phyloP scores from a whole-genome alignment of 2,113 vertebrate species.

The Oryzias celebensis region DNA sequence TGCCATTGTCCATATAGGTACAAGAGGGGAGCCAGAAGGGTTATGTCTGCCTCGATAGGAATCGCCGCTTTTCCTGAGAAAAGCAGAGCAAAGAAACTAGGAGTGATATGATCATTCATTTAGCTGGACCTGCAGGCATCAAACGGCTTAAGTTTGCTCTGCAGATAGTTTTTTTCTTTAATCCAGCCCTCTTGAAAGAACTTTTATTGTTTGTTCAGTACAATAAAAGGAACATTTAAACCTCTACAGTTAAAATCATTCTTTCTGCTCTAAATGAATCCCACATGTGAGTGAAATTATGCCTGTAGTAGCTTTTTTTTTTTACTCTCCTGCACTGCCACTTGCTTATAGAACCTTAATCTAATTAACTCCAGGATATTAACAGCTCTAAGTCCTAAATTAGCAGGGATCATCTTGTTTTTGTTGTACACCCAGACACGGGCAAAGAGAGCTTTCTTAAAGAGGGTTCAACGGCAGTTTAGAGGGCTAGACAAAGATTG shows the following conservation, averaged over 20 bases:
- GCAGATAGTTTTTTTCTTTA: not conserved
- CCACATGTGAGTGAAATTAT: slow-evolving; percentile 11
- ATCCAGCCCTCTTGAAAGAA: not conserved
- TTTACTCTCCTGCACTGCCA: slow-evolving; percentile 20
- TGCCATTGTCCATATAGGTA: slow-evolving; percentile 31
- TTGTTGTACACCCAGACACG: slow-evolving; percentile 18
- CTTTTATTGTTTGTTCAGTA: no score
- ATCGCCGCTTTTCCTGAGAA: slow-evolving; percentile 46
- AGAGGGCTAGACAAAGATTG: not conserved
- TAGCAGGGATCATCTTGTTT: slow-evolving; percentile 63
- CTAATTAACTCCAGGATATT: slow-evolving; percentile 69
- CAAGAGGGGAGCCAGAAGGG: slow-evolving; percentile 22
- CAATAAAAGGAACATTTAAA: no score
- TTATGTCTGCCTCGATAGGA: slow-evolving; percentile 31
- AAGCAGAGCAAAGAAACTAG: slow-evolving; percentile 16
- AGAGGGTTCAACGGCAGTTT: slow-evolving; percentile 1
- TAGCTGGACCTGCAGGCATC: slow-evolving; percentile 23
- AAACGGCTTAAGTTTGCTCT: slow-evolving; percentile 2
- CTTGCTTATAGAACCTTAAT: slow-evolving; percentile 61
- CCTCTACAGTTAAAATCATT: not conserved
- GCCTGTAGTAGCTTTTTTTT: slow-evolving; percentile 15
- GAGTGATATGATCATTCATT: slow-evolving; percentile 35
- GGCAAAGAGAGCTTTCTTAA: not conserved
- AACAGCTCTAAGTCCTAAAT: slow-evolving; percentile 62
- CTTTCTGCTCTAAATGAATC: not conserved